Percentiles rank a stretch among this genome's conserved stretches.
Conservation (phyloP, 2,888 invertebrate species). For the Phaedon cochleariae region DNA sequence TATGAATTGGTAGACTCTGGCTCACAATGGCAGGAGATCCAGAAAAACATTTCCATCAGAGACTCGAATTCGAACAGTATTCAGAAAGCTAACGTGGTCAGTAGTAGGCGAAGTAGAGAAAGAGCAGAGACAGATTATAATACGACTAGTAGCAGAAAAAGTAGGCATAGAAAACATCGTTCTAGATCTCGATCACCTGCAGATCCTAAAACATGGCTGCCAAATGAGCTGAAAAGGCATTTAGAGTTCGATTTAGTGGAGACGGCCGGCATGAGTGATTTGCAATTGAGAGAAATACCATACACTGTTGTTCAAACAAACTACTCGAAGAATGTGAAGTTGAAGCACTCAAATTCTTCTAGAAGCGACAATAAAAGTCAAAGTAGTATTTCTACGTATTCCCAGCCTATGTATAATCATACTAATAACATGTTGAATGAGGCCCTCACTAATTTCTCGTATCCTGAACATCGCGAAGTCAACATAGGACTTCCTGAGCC, state of each 20-base stretch:
- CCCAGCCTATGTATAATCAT: conserved; percentile 36
- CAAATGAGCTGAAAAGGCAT: conserved; percentile 83
- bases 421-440: conserved; percentile 42
- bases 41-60: conserved; percentile 66
- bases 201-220: conserved; percentile 75
- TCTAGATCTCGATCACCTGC: conserved; percentile 73
- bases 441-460: conserved; percentile 47
- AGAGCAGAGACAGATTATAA: conserved; percentile 22
- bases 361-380: conserved; percentile 40
- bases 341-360: conserved; percentile 54
- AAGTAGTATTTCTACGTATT: conserved; percentile 34
- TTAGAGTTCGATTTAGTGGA: conserved; percentile 89
- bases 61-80: conserved; percentile 63
- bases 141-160: conserved; percentile 31
- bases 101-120: conserved; percentile 63
- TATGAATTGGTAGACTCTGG: conserved; percentile 86
- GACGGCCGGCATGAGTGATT: conserved; percentile 88
- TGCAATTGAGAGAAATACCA: conserved; percentile 86
- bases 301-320: conserved; percentile 86
- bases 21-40: conserved; percentile 88
- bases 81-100: conserved; percentile 76
- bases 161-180: conserved; percentile 52
- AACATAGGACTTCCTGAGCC: conserved; percentile 43
- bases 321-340: conserved; percentile 70
- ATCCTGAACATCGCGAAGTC: conserved; percentile 39